These are phyloP conservation scores for Antitype chi DNA, from an alignment of 2,888 invertebrate genomes.

Conservation along the genomic window DNA sequence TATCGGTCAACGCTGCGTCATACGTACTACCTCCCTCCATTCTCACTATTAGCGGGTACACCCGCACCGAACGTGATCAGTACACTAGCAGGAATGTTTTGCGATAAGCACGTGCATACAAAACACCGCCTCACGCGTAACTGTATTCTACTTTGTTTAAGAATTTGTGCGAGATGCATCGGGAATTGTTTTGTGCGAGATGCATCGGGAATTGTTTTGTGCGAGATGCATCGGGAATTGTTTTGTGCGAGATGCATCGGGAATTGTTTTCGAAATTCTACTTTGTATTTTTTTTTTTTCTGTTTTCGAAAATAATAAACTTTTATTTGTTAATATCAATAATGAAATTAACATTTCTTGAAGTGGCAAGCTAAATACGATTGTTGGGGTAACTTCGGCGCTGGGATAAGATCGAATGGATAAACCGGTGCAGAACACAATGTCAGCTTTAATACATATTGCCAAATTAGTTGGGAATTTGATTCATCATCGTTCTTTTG, in stretches of 20 bases:
- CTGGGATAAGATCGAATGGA: background rate
- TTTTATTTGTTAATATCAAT: background rate
- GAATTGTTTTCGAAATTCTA: background rate
- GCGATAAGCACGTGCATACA: too few species aligned
- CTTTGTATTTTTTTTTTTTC: background rate
- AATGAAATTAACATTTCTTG: background rate
- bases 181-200: too few species aligned
- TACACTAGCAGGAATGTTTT: too few species aligned
- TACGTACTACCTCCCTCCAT: too few species aligned
- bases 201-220: too few species aligned
- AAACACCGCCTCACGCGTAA: too few species aligned
- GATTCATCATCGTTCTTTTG: background rate
- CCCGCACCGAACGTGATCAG: too few species aligned
- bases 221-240: constrained; percentile 18
- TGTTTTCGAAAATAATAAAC: background rate
- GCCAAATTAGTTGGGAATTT: background rate
- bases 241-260: constrained; percentile 28
- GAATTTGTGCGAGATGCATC: too few species aligned
- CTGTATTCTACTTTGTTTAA: constrained; percentile 45
- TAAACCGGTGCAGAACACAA: background rate
- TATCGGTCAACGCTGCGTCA: too few species aligned
- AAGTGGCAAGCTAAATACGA: background rate
- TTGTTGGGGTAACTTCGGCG: background rate
- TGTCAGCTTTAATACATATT: background rate
- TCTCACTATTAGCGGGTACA: too few species aligned